Percentiles rank a stretch among this genome's conserved stretches.
Conservation (phyloP, 2,797 vertebrate genomes). For the Sternarchorhynchus goeldii region DNA sequence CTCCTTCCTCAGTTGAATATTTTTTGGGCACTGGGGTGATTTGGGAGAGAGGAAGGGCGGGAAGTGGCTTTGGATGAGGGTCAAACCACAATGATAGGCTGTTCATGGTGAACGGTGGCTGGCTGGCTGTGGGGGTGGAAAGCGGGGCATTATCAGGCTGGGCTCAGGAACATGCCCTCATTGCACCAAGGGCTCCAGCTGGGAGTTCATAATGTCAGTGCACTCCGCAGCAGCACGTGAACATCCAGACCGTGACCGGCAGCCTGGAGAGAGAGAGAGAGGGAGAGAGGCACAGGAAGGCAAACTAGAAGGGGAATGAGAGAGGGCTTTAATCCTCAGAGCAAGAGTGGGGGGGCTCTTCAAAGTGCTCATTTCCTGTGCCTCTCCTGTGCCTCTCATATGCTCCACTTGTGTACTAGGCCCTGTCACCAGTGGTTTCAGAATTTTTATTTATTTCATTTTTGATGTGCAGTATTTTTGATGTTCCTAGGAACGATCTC, state of each 20-base stretch:
- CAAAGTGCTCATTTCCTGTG: slow-evolving; percentile 12
- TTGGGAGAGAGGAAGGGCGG: slow-evolving; percentile 40
- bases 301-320: slow-evolving; percentile 16
- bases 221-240: slow-evolving; percentile 62
- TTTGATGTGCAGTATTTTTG: too few species aligned
- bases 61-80: slow-evolving; percentile 52
- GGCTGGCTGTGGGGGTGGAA: slow-evolving; percentile 16
- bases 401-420: slow-evolving; percentile 1
- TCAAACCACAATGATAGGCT: slow-evolving; percentile 60
- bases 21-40: slow-evolving; percentile 63
- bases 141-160: slow-evolving; percentile 39
- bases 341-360: slow-evolving; percentile 30
- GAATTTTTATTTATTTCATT: too few species aligned
- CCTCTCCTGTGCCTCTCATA: not conserved
- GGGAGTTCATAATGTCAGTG: slow-evolving; percentile 69
- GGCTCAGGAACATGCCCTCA: slow-evolving; percentile 50
- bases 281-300: slow-evolving; percentile 14
- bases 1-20: slow-evolving; percentile 60
- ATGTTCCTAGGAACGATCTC: too few species aligned
- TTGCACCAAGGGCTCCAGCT: slow-evolving; percentile 62
- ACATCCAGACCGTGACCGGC: slow-evolving; percentile 51
- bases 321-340: slow-evolving; percentile 43
- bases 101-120: slow-evolving; percentile 56
- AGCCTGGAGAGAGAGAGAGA: slow-evolving; percentile 48
- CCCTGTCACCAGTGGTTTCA: not conserved